Base-by-base conservation (phyloP, 2,888 invertebrate species). In the Latrodectus elegans region DNA sequence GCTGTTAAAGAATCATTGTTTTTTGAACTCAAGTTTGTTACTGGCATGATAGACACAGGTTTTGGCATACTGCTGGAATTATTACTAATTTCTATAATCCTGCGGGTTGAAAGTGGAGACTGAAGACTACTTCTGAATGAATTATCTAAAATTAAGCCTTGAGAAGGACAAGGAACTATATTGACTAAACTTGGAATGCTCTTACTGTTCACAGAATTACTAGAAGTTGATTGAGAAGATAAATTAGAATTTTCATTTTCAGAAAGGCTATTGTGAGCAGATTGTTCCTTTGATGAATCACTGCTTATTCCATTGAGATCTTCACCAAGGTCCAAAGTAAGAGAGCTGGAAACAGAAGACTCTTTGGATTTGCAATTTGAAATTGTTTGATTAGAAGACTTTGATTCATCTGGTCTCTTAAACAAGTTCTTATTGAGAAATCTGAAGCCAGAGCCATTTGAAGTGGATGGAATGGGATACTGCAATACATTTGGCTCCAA, bases 401-500 rank as follows among this genome's bases (percentile, higher is more conserved):
- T 88, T 83, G 83, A 83, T 83, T 79, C 70, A 22, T 82, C 88
- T 72, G 70, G 65, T 60, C 38, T 78, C 60, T 83, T 88, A 70
- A 70, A 79, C 49, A 65, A 78, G 75, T 49, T 83, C 53, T 82
- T 78, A 17, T 74, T 73, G 60, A 76, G 73, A 70, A 87, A 87
- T 10, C 60, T 14, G 12, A 88, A 52, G 53, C 83, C 88, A 83
- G 88, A 83, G 76, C 79, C 68, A 53, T 87, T 77, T 73, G 87
- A 87, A 55, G 84, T 88, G 88, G 88, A 88, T 76, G 88, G 88
- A 88, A 81, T 82, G 26, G 76, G 81, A 73, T 76, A 83, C 71
- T 80, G 77, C 52, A 67, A 49, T 17, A 81, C 55, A 71, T 75
- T 72, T 55, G 73, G 71, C 65, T 51, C 70, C 22, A 86, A 76